These are phyloP conservation scores for Synanthedon myopaeformis DNA, from an alignment of 2,888 invertebrate species.

Conservation along the genomic window DNA sequence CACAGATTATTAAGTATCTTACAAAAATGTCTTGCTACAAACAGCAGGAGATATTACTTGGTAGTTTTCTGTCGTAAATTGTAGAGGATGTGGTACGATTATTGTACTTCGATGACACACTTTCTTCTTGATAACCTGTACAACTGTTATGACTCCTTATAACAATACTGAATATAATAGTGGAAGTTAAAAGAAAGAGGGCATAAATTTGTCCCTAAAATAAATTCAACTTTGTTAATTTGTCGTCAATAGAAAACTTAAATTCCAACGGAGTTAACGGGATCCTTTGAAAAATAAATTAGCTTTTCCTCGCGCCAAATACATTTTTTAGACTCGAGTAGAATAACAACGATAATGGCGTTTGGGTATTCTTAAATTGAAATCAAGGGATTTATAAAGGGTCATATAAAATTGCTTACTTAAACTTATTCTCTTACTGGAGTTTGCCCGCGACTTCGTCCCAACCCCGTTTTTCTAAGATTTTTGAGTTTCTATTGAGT, in stretches of 20 bases:
- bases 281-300: background rate
- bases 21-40: too few species aligned
- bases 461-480: too few species aligned
- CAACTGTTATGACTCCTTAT: background rate
- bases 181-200: background rate
- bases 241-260: background rate
- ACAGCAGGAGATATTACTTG: too few species aligned
- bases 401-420: too few species aligned
- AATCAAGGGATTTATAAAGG: background rate
- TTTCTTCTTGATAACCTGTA: background rate
- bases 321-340: background rate
- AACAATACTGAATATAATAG: too few species aligned
- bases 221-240: background rate
- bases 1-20: too few species aligned
- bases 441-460: too few species aligned
- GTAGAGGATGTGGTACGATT: too few species aligned
- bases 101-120: too few species aligned
- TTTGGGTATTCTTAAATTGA: background rate
- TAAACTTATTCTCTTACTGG: too few species aligned
- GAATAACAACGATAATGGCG: background rate
- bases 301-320: background rate
- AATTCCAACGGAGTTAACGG: background rate
- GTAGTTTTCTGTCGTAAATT: too few species aligned
- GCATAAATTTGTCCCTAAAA: background rate
- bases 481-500: too few species aligned